Base-by-base conservation (phyloP, 2,113 vertebrate species). In the Ochotona princeps region DNA sequence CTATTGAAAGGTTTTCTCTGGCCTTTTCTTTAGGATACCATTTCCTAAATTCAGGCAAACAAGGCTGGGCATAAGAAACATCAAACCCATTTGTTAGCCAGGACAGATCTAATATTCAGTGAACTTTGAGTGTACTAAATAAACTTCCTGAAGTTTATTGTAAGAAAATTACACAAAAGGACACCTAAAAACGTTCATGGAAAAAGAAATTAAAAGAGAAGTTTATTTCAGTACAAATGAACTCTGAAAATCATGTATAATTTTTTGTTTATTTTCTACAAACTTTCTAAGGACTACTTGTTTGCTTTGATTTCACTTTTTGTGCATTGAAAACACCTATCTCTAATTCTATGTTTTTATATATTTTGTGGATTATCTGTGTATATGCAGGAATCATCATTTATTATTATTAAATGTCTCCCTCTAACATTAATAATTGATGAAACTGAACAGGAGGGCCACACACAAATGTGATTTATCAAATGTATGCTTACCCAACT, bases 61-160 rank as follows among this genome's bases (percentile, higher is more conserved):
- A 90, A 90, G 3, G 32, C 35, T 20, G 26, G 63, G 7, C 30
- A 13, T 83, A 93, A 90, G 90, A 94, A 92, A 87, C 47, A 84
- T 32, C 92, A 89, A 73, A 79, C 32, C 57, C 15, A 79, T 91
- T 85, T 26, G 28, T 85, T 87, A 66, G 61, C 14, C 69, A 67
- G 26, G 26, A 35, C 12, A 92, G 47, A 74, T n/a, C 12, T 54
- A 78, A 32, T 30, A 90, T 66, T 90, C 35, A 93, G 28, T 87
- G 32, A 63, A 93, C 73, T 92, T 94, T 63, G 90, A 7, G 12
- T 96, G 61, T 4, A 76, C 23, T 87, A 91, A 86, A 51, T 90
- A 44, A 86, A 78, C 87, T 92, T 92, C 11, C 73, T 79, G 32
- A 87, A 9, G 14, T 88, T 69, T 73, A 87, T 11, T 44, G 86